Conservation (phyloP, 1,140 invertebrate genomes). For the Eriosoma lanigerum region DNA sequence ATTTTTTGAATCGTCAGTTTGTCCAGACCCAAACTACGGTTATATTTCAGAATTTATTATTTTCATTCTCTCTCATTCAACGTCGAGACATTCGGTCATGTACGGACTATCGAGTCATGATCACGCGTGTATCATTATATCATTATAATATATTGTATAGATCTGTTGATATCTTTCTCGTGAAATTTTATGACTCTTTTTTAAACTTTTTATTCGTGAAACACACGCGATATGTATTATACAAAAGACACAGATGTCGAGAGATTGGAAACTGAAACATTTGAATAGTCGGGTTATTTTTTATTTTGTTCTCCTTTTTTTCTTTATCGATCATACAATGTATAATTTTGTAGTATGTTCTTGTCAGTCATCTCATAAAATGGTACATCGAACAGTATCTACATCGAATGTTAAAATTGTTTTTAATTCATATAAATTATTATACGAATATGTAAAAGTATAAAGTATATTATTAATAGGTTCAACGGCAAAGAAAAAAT, state of each 20-base stretch:
- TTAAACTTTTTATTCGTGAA: background rate
- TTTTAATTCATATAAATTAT: conserved; percentile 11
- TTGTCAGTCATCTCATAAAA: background rate
- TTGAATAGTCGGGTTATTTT: conserved; percentile 3
- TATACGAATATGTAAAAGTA: too few species aligned
- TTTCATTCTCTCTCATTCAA: too few species aligned
- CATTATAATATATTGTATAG: background rate
- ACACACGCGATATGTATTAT: background rate
- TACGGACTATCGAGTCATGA: too few species aligned
- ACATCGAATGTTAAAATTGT: background rate
- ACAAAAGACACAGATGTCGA: background rate
- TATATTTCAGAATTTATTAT: too few species aligned
- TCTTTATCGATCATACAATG: background rate
- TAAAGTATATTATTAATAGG: too few species aligned
- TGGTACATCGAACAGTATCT: background rate
- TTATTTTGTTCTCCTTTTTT: background rate
- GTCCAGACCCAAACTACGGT: too few species aligned
- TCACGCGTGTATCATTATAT: background rate
- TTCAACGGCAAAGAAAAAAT: too few species aligned
- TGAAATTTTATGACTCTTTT: background rate
- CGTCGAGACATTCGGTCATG: too few species aligned
- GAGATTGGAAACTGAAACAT: conserved; percentile 12
- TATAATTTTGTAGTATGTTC: background rate
- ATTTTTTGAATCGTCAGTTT: too few species aligned
- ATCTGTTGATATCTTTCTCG: background rate